These are phyloP conservation scores for Morone chrysops DNA, from an alignment of 2,113 vertebrate genomes.

Conservation along the genomic window DNA sequence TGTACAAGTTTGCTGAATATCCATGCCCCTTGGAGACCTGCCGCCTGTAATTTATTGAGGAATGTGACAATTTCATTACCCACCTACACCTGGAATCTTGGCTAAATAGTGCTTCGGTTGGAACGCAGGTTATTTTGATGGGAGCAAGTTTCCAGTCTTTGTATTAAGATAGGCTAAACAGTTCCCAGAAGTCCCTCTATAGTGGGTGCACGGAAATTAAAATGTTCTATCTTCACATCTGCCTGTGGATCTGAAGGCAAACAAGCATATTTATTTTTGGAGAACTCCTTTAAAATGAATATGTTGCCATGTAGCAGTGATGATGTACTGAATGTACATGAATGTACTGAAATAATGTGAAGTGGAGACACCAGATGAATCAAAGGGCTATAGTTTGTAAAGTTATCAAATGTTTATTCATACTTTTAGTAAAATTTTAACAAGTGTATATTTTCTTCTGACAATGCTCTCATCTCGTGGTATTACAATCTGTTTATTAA, in stretches of 20 bases:
- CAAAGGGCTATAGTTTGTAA: constrained; percentile 42
- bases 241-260: constrained; percentile 8
- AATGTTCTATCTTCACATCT: neutral
- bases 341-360: constrained; percentile 19
- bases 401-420: constrained; percentile 69
- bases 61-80: neutral
- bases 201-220: neutral
- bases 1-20: neutral
- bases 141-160: neutral
- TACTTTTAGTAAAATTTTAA: constrained; percentile 63
- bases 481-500: constrained; percentile 56
- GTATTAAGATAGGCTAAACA: neutral
- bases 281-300: neutral
- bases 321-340: too few relatives aligned
- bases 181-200: neutral
- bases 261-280: constrained; percentile 1
- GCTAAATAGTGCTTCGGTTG: neutral
- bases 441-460: constrained; percentile 47
- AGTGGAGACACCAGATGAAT: constrained; percentile 8
- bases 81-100: neutral
- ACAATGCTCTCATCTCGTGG: constrained; percentile 33
- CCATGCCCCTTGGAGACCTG: neutral
- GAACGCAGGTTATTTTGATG: neutral
- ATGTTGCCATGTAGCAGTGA: neutral
- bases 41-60: neutral